A percentile compares a stretch with the other conserved stretches of the same genome.
Conservation (phyloP, 2,797 vertebrate genomes). For the Carcharodon carcharias region DNA sequence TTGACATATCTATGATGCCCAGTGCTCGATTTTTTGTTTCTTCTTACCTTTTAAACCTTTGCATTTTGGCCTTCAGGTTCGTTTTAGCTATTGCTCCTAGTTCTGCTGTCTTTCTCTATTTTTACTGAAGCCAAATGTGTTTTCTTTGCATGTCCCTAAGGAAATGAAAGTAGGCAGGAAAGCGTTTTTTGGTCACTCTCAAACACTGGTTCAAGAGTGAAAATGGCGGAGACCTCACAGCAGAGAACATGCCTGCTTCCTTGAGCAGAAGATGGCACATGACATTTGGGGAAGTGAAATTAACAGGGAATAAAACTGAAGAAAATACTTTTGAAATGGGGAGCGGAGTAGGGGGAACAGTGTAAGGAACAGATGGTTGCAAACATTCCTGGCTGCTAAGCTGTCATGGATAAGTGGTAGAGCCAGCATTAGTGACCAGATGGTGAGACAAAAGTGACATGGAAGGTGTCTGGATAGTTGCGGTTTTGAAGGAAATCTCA, state of each 20-base stretch:
- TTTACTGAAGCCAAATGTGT: neutral
- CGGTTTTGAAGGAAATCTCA: neutral
- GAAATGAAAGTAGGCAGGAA: neutral
- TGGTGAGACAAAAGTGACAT: constrained; percentile 6
- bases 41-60: neutral
- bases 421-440: constrained; percentile 9
- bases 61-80: neutral
- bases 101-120: neutral
- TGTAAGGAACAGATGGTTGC: constrained; percentile 6
- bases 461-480: constrained; percentile 29
- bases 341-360: neutral
- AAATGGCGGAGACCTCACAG: neutral
- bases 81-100: neutral
- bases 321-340: neutral
- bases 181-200: neutral
- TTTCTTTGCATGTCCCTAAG: neutral
- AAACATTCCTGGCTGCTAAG: neutral
- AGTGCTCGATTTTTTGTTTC: neutral
- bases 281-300: neutral
- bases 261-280: neutral
- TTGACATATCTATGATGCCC: neutral
- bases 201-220: neutral
- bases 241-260: neutral
- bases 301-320: neutral
- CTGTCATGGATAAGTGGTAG: constrained; percentile 8